Evolutionary conservation across 2,888 invertebrate genomes (phyloP), one percentile per base, ranked within the genome.

Genomic region (Scaptomyza reducta): DNA sequence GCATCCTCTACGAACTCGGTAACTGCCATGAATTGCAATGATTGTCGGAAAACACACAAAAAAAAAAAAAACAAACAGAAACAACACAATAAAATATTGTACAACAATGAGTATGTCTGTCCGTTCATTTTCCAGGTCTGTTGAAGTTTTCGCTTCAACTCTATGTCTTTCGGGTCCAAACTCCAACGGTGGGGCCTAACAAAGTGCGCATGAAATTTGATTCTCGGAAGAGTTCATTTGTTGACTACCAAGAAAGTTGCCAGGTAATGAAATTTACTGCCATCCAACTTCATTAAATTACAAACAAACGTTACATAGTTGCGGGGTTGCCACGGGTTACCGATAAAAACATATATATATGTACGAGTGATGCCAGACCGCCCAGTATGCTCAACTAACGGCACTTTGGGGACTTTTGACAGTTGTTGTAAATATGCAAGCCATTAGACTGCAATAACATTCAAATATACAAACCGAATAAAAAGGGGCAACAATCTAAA

Each of bases 171-270:
- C 1, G 22, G 6, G 25, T 51, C 22, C 18, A 13, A 25, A 59
- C 59, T 58, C 51, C 65, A 47, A 55, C 53, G 59, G 65, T 68
- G 63, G 71, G 33, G 13, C 75, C 75, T 73, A 77, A 45, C 81
- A 73, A 69, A 82, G 69, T 68, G 76, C 79, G 71, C 80, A 81
- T 81, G 86, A 84, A 86, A 84, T 84, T 80, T 86, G 84, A 86
- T 84, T 84, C 86, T 86, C 66, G 84, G 86, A 83, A 84, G 80
- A 86, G 80, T 79, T 84, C 71, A 78, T 84, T 85, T 84, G 71
- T 72, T 61, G 80, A 55, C 69, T 65, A 69, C 66, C 67, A 55
- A 62, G 68, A 77, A 77, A 74, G 72, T 70, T 79, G 76, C 72
- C 68, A 69, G 68, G 75, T 71, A 75, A 68, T 75, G 77, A 74